These are phyloP conservation scores for Murina feae DNA, from an alignment of 2,113 vertebrate species.

Conservation along the genomic window DNA sequence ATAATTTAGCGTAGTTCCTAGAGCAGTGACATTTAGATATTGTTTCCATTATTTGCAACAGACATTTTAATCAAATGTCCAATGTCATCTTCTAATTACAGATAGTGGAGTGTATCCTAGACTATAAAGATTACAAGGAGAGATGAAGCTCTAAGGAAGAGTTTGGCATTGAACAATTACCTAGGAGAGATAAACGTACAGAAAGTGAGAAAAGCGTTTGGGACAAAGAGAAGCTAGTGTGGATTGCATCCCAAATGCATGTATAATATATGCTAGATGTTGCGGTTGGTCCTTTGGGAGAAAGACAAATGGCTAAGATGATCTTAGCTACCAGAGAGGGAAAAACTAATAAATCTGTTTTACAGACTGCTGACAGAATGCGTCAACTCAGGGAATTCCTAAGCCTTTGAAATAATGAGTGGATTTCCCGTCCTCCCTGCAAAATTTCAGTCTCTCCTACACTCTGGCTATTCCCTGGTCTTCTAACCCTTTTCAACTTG, in stretches of 20 bases:
- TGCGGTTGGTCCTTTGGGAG: neutral
- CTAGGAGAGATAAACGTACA: neutral
- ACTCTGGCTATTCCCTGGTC: neutral
- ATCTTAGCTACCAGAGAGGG: neutral
- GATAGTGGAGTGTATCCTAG: neutral
- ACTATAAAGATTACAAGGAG: neutral
- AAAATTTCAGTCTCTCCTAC: neutral
- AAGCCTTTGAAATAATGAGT: neutral
- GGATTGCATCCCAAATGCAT: neutral
- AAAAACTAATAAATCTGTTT: neutral
- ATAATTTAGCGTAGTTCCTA: neutral
- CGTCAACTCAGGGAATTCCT: neutral
- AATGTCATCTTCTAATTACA: neutral
- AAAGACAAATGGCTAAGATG: neutral
- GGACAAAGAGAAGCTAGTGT: neutral
- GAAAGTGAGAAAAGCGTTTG: neutral
- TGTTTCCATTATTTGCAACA: neutral
- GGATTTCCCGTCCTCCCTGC: neutral
- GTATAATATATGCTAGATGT: neutral
- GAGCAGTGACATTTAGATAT: neutral
- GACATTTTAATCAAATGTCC: neutral
- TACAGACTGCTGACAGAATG: neutral
- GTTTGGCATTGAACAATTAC: neutral
- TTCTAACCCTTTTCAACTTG: neutral
- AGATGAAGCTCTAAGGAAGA: neutral